These are phyloP conservation scores for Melanargia galathea DNA, from an alignment of 2,888 invertebrate genomes.

Conservation along the genomic window DNA sequence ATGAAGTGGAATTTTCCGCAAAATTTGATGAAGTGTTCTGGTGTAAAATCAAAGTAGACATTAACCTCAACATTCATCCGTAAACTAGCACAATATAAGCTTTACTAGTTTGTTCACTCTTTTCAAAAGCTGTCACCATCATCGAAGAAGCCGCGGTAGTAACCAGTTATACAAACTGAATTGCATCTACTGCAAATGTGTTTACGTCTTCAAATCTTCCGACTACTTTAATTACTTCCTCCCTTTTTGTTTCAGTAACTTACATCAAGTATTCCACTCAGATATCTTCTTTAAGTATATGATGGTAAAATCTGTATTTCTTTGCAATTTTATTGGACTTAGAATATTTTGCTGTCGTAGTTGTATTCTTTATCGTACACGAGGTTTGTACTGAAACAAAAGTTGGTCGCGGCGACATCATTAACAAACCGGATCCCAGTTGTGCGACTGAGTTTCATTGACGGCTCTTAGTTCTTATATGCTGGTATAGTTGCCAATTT, in stretches of 20 bases:
- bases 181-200: constrained; percentile 1
- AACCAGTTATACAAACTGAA: constrained; percentile 12
- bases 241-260: constrained; percentile 15
- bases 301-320: constrained; percentile 11
- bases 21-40: constrained; percentile 11
- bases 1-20: not conserved
- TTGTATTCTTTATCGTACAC: constrained; percentile 55
- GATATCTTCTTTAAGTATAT: constrained; percentile 1
- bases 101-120: constrained; percentile 47
- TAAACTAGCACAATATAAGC: constrained; percentile 50
- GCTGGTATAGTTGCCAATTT: constrained; percentile 34
- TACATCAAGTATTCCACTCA: not conserved
- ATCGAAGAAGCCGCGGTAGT: constrained; percentile 21
- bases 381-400: constrained; percentile 62
- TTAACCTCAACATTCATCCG: constrained; percentile 46
- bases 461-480: constrained; percentile 48
- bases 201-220: constrained; percentile 14
- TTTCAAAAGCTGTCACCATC: constrained; percentile 44
- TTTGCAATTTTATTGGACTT: constrained; percentile 3
- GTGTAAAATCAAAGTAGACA: constrained; percentile 45
- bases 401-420: constrained; percentile 65
- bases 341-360: constrained; percentile 29
- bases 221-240: constrained; percentile 10
- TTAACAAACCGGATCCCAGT: constrained; percentile 64
- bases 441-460: constrained; percentile 58